Evolutionary conservation across 2,797 vertebrate species (phyloP).

Genomic region (Gobio occitaniae): DNA sequence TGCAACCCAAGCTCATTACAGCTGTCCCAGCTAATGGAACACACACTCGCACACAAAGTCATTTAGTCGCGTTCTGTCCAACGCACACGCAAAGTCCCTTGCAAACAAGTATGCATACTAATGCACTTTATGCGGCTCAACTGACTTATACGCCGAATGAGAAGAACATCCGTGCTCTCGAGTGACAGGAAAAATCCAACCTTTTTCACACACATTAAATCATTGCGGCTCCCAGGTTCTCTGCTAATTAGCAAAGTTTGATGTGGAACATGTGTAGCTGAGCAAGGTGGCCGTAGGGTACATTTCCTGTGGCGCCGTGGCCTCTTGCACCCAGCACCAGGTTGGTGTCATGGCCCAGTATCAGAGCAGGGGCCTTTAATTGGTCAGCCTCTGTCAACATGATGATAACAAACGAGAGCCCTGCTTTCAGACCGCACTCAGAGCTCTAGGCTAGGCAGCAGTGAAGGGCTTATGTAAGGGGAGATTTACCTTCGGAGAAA

Average conservation of each 20-base stretch:
- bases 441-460: slow-evolving; percentile 9
- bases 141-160: slow-evolving; percentile 11
- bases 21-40: slow-evolving; percentile 80
- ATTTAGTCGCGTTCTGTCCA: slow-evolving; percentile 19
- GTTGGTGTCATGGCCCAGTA: slow-evolving; percentile 68
- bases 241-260: slow-evolving; percentile 79
- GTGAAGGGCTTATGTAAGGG: slow-evolving; percentile 21
- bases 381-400: slow-evolving; percentile 68
- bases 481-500: slow-evolving; percentile 5
- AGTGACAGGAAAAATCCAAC: slow-evolving; percentile 15
- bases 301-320: slow-evolving; percentile 63
- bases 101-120: slow-evolving; percentile 35
- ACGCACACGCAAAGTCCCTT: neutral
- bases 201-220: slow-evolving; percentile 67
- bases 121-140: slow-evolving; percentile 16
- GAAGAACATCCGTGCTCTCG: slow-evolving; percentile 64
- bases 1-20: slow-evolving; percentile 79
- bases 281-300: slow-evolving; percentile 50
- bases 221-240: slow-evolving; percentile 76
- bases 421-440: slow-evolving; percentile 19
- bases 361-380: slow-evolving; percentile 70
- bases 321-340: slow-evolving; percentile 66
- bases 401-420: slow-evolving; percentile 69
- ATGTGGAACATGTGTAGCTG: slow-evolving; percentile 79
- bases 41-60: slow-evolving; percentile 59